Evolutionary conservation across 2,888 invertebrate species (phyloP), one percentile per base, ranked within the genome.

Genomic region (Spilarctia lutea): DNA sequence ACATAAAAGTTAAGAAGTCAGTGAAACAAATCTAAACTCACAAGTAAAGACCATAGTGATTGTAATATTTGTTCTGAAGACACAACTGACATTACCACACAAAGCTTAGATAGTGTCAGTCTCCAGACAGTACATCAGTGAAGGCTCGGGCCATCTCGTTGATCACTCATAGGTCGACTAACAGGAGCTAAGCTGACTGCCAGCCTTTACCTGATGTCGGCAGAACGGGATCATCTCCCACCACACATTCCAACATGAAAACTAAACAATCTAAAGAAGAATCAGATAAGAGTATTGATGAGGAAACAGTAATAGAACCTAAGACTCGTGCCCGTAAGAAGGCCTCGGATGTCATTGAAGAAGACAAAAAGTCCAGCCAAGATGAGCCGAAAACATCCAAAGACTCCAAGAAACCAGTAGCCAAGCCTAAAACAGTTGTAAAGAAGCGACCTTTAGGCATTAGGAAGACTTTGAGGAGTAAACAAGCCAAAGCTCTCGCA

Each of bases 211-310:
- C 96, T 95, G 89, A 96, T 96, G 96, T 95, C 96, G 94, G 91
- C 91, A 90, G 88, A 91, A 94, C 94, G 92, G 93, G 92, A 88
- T 85, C 86, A 87, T 87, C 90, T 92, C 91, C 93, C 92, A 92
- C 92, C 91, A 91, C 88, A 94, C 94, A 96, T 95, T 95, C 94
- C 95, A 96, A 91, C 92, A 96, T 96, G 96, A 96, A 96, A 93
- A 95, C 96, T 84, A 96, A 96, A 89, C 95, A 96, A 88, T 83
- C 85, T 75, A 96, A 95, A 88, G 95, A 95, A 78, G 96, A 95
- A 82, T 88, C 90, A 77, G 95, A 95, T 78, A 94, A 94, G 90
- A 91, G 91, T 86, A 89, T 91, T 8, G 96, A 96, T 92, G 96
- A 96, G 74, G 95, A 95, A 73, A 86, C 90, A 30, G 83, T 93